Evolutionary conservation across 2,888 invertebrate genomes (phyloP), one percentile per base, ranked within the genome.

Genomic region (Axea sp.): DNA sequence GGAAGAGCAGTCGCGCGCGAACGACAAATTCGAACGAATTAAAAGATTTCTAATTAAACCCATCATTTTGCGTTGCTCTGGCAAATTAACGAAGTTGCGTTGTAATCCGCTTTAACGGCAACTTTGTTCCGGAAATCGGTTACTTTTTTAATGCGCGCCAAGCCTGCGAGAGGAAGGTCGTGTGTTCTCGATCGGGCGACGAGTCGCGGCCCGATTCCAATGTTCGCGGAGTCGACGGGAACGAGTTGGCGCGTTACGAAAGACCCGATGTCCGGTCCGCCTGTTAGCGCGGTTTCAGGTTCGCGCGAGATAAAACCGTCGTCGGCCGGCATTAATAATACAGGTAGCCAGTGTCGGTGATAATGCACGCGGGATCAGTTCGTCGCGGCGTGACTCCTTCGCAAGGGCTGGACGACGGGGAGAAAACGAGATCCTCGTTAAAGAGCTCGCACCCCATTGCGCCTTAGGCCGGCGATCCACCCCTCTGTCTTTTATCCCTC

Each of bases 261-360:
- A 45, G 11, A 55, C 41, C 57, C 14, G 49, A 68, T 49, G 51
- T 59, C 59, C 59, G 67, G 67, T 24, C n/a, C n/a, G 53, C 33
- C 31, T 17, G 47, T 49, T 55, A 67, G 49, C 47, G 47, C 47
- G 57, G 47, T 57, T 57, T 30, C 67, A 41, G 37, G 57, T 33
- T 43, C 67, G 59, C 67, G 59, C 67, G 67, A 51, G 67, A 68
- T 57, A 68, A 68, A 68, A 59, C 49, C 68, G 59, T 51, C 59
- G 59, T 51, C 68, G 68, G 14, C 53, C 33, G 51, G 49, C 64
- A 71, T 71, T 71, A 71, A 71, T 71, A 71, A 71, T 71, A 71
- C 55, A 71, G 71, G 71, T 71, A 59, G 72, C 57, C 65, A 65
- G 65, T 65, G 65, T 45, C 65, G 65, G 72, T 59, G 72, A 65